A percentile compares a stretch with the other conserved stretches of the same genome.
Evolutionary conservation across 2,113 vertebrate genomes (phyloP).

Genomic region (Anolis sagrei): DNA sequence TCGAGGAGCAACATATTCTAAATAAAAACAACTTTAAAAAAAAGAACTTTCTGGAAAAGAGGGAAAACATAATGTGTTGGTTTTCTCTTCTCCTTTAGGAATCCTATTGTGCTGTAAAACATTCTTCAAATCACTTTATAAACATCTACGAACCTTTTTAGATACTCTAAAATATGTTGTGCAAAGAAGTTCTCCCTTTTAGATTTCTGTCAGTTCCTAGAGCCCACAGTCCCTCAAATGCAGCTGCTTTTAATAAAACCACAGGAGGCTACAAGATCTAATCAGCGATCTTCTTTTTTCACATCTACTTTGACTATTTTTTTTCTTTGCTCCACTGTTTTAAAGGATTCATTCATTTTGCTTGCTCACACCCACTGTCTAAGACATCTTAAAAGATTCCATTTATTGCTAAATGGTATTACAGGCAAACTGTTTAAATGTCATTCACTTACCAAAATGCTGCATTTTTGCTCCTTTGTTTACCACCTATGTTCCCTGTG

Average conservation of each 20-base stretch:
- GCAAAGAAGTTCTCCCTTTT: neutral
- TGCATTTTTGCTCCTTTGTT: neutral
- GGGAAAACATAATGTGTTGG: constrained; percentile 9
- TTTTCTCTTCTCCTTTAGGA: neutral
- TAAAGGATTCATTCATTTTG: neutral
- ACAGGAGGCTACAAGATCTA: neutral
- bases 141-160: neutral
- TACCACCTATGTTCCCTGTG: neutral
- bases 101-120: neutral
- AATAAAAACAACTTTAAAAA: too few species aligned
- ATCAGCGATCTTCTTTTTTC: too few species aligned
- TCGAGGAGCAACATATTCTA: too few species aligned
- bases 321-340: neutral
- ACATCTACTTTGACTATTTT: neutral
- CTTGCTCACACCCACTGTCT: neutral
- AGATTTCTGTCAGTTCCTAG: neutral
- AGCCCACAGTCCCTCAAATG: neutral
- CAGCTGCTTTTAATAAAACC: neutral
- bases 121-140: neutral
- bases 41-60: constrained; percentile 88
- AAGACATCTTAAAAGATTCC: neutral
- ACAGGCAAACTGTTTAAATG: neutral
- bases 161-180: neutral
- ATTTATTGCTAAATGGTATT: neutral
- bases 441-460: neutral